A percentile compares a stretch with the other conserved stretches of the same genome.
phyloP scores from a whole-genome alignment of 2,888 invertebrate genomes.

The Hoplodrina ambigua region DNA sequence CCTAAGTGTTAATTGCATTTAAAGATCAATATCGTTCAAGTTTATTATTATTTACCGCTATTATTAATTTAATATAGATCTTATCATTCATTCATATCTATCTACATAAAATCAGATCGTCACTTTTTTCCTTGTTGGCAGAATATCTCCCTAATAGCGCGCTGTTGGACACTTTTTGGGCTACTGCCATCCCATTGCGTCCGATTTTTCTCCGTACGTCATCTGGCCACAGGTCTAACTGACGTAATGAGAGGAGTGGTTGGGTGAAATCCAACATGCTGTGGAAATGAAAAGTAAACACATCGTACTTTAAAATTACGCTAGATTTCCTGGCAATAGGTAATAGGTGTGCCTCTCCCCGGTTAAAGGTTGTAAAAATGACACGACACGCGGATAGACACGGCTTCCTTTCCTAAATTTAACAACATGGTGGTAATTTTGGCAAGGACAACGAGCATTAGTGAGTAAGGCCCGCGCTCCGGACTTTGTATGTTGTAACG shows the following conservation, averaged over 20 bases:
- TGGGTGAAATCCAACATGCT: background rate
- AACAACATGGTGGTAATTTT: background rate
- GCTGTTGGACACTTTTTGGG: constrained; percentile 26
- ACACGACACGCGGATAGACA: too few species aligned
- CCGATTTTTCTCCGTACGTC: constrained; percentile 20
- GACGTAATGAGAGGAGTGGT: constrained; percentile 23
- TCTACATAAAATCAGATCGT: background rate
- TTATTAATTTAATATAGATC: background rate
- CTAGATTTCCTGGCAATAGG: background rate
- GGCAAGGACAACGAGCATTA: too few species aligned
- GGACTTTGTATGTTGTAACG: too few species aligned
- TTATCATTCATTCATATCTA: background rate
- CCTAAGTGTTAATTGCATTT: too few species aligned
- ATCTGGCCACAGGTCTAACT: background rate
- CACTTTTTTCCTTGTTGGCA: background rate
- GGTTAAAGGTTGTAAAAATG: too few species aligned
- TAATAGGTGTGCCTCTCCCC: background rate
- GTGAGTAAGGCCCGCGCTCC: background rate
- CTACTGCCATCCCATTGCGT: constrained; percentile 38
- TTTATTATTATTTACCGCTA: too few species aligned
- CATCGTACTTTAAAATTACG: background rate
- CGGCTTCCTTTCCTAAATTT: background rate
- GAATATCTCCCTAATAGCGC: background rate
- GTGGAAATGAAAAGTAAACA: background rate
- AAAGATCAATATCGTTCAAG: too few species aligned